Base-by-base conservation (phyloP, 2,888 invertebrate genomes). In the Linnaemya tessellans region DNA sequence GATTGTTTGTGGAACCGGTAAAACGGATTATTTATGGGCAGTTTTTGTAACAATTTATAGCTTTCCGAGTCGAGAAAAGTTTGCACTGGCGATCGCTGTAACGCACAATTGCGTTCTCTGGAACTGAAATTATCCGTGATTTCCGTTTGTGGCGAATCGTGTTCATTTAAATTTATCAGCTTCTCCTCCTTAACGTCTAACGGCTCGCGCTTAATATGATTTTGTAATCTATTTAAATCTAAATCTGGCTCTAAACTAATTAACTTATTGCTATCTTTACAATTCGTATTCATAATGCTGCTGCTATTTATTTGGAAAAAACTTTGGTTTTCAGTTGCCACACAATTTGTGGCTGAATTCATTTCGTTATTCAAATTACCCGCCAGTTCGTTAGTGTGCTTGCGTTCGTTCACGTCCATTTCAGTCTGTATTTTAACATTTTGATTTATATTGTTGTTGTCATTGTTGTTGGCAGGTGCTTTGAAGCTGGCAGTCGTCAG, bases 1-100 rank as follows among this genome's bases (percentile, higher is more conserved):
- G 92, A 92, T 80, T 91, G 91, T 82, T 92, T 92, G 87, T 90
- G 90, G 87, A 91, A 92, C 83, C 90, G 88, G 88, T 92, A 92
- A 85, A 92, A 92, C 0, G 92, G 92, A 89, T 92, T 92, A 75
- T 91, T 92, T 18, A 91, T 90, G 81, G 90, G 90, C n/a, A 92
- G 85, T 81, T 89, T 91, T 62, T 90, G 89, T 62, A 92, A 84
- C 56, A 92, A 74, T 62, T 87, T 80, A 84, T 88, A 89, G 46
- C 88, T 89, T 77, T 90, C 90, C 11, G 77, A 75, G 11, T 88
- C 88, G n/a, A 86, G 46, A 18, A 60, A 60, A 0, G 62, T 15
- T 15, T 77, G 30, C 7, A 15, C 64, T 10, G 64, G 20, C 13
- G 25, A 20, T 5, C 25, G 4, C 46, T 70, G 25, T 11, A 18